phyloP scores from a whole-genome alignment of 2,797 vertebrate species.

The Manis javanica region DNA sequence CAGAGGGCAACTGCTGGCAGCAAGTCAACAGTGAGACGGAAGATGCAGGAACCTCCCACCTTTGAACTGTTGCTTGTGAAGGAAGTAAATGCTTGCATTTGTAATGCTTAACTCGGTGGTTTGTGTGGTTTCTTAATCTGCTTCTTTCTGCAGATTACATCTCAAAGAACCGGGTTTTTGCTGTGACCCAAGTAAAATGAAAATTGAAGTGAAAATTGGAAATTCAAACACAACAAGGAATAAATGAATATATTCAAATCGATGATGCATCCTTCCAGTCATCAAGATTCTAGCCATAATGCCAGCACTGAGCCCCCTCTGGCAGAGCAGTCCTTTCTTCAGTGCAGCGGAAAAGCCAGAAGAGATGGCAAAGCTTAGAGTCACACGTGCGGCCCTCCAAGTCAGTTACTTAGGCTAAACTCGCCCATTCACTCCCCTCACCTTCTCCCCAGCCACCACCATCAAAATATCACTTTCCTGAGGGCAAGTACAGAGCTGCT shows the following conservation, averaged over 20 bases:
- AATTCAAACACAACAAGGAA: background rate
- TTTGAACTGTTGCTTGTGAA: background rate
- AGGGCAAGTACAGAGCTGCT: rapidly evolving
- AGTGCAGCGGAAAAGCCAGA: background rate
- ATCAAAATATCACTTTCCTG: background rate
- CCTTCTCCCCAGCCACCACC: no score
- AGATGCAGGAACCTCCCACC: background rate
- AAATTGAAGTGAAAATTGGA: background rate
- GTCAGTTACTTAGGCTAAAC: rapidly evolving
- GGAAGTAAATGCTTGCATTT: no score
- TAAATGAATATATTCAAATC: background rate
- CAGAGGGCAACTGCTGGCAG: background rate
- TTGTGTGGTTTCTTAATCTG: rapidly evolving
- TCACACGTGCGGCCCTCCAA: rapidly evolving
- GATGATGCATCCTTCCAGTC: background rate
- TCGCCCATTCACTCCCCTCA: rapidly evolving
- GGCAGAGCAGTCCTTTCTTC: background rate
- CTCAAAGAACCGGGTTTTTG: background rate
- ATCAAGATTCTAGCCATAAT: background rate
- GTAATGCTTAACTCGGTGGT: background rate
- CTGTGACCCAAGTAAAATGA: background rate
- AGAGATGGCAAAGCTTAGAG: rapidly evolving
- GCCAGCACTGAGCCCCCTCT: rapidly evolving
- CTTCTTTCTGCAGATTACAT: background rate
- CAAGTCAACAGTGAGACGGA: background rate